A percentile compares a stretch with the other conserved stretches of the same genome.
Evolutionary conservation across 2,888 invertebrate species (phyloP).

Genomic region (Drosophila lutescens): DNA sequence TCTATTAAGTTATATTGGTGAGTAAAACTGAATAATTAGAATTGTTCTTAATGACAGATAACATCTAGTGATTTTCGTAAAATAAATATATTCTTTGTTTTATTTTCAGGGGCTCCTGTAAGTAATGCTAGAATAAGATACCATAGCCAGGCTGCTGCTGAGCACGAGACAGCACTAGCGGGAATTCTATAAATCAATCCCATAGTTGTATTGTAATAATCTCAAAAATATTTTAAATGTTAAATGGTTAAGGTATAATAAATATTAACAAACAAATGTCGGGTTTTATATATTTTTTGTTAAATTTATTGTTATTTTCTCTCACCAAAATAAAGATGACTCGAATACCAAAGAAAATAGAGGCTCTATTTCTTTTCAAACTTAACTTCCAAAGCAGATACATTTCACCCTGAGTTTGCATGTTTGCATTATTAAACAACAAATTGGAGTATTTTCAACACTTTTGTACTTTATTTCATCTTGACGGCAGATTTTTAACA

Average conservation of each 20-base stretch:
- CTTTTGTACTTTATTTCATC: slow-evolving; percentile 27
- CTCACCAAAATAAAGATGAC: slow-evolving; percentile 3
- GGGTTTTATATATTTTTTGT: slow-evolving; percentile 18
- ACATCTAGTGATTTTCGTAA: neutral
- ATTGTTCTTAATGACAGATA: too few relatives aligned
- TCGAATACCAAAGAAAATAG: slow-evolving; percentile 24
- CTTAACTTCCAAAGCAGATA: too few relatives aligned
- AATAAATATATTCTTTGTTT: neutral
- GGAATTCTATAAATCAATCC: slow-evolving; percentile 38
- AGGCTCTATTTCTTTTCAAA: neutral
- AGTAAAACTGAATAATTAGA: slow-evolving; percentile 52
- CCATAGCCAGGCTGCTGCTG: slow-evolving; percentile 47
- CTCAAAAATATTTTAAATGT: slow-evolving; percentile 48
- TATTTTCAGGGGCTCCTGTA: slow-evolving; percentile 90
- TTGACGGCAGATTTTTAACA: slow-evolving; percentile 69
- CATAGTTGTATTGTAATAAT: slow-evolving; percentile 32
- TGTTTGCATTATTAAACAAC: too few relatives aligned
- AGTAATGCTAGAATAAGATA: slow-evolving; percentile 93
- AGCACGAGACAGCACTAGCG: slow-evolving; percentile 34
- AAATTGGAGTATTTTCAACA: neutral
- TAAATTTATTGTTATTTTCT: slow-evolving; percentile 20
- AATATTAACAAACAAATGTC: slow-evolving; percentile 45
- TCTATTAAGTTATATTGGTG: slow-evolving; percentile 97
- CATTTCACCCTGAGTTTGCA: neutral
- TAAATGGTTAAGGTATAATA: slow-evolving; percentile 70